Base-by-base conservation (phyloP, 37 sponge, comb jelly and placozoan species). In the Halichondria panicea region DNA sequence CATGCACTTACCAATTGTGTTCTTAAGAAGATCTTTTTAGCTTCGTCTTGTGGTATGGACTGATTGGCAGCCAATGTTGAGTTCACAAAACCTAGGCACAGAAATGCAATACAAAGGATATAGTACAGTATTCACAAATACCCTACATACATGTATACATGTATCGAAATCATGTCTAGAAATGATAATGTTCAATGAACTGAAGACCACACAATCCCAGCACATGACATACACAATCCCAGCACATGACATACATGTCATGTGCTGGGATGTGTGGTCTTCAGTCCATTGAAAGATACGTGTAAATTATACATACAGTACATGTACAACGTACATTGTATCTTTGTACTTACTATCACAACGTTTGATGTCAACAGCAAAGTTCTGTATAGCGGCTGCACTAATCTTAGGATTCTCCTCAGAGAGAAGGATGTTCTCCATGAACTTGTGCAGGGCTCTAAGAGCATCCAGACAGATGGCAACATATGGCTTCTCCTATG, bases 321-420 rank as follows among this genome's bases (percentile, higher is more conserved):
- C 24, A 32, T 48, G 15, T 30, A n/a, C 30, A 39, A 56, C 32
- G 33, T 13, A 43, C 40, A 53, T 57, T 34, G 2, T 21, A 3
- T 31, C 34, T 39, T 32, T 18, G 1, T n/a, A 66, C 79, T 75
- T 33, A 91, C 92, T 57, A 78, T 91, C 84, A 68, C 79, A 82
- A 6, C 25, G 15, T 28, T 71, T 68, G 15, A 91, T 52, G 55
- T 91, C 92, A 15, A 77, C 43, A 39, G 31, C 37, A 55, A 87
- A 91, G 40, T 66, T 73, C 60, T 70, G 31, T 18, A 91, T 39
- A 15, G 74, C 92, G 0, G 68, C 52, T 58, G 78, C 39, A 46
- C 68, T 82, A 36, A 91, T 62, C 27, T 44, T 45, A 1, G 77
- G 71, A 52, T 68, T 69, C 43, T 50, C 72, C 31, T 79, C 71